Evolutionary conservation across 2,797 vertebrate species (phyloP).

Genomic region (Danionella dracula): DNA sequence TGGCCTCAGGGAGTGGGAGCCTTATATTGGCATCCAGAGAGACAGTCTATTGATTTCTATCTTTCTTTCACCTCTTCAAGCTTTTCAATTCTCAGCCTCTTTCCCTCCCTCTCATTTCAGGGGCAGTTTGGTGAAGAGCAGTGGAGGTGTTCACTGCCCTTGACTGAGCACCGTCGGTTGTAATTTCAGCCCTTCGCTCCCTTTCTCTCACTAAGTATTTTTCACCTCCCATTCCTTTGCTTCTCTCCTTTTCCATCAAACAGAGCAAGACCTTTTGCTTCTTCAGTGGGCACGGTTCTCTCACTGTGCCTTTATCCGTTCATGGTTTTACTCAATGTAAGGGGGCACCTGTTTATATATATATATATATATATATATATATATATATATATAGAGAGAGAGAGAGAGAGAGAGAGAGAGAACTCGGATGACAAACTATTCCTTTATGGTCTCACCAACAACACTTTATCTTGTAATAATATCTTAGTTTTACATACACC

Average conservation of each 20-base stretch:
- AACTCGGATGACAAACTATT: too few relatives aligned
- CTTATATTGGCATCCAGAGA: slow-evolving; percentile 8
- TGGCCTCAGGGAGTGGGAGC: background rate
- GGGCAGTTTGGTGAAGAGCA: background rate
- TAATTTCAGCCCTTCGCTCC: slow-evolving; percentile 11
- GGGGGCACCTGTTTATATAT: background rate
- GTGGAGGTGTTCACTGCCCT: slow-evolving; percentile 23
- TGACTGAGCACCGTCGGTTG: slow-evolving; percentile 1
- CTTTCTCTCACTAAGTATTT: slow-evolving; percentile 3
- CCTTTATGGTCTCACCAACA: background rate
- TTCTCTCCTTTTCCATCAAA: slow-evolving; percentile 6
- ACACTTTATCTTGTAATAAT: slow-evolving; percentile 8
- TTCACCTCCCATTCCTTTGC: background rate
- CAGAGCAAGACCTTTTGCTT: slow-evolving; percentile 6
- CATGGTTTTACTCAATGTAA: background rate
- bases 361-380: too few relatives aligned
- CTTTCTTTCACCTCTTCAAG: slow-evolving; percentile 10
- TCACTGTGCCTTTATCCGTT: background rate
- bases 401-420: too few relatives aligned
- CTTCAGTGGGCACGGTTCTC: background rate
- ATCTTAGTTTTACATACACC: background rate
- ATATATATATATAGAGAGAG: too few relatives aligned
- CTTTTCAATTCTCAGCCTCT: slow-evolving; percentile 15
- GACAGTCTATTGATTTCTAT: slow-evolving; percentile 14
- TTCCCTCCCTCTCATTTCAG: background rate